Evolutionary conservation across 1,140 invertebrate species (phyloP).

Genomic region (Caenorhabditis remanei): DNA sequence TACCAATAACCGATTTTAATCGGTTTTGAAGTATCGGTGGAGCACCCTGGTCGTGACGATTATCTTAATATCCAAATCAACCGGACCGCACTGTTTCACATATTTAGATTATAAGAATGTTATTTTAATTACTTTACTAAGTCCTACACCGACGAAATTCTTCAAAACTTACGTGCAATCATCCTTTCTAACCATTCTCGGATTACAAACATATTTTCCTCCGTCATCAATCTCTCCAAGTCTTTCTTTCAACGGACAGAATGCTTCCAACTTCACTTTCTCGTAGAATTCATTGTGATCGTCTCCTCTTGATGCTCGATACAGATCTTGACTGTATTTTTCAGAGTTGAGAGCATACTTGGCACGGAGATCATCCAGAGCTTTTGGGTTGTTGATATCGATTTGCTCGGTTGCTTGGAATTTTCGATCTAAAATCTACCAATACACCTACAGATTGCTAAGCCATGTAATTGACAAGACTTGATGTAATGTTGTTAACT

Average conservation of each 20-base stretch:
- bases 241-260: neutral
- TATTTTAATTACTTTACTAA: neutral
- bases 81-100: no score
- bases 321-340: neutral
- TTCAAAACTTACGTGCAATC: conserved; percentile 32
- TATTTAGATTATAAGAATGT: no score
- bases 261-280: neutral
- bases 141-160: no score
- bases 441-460: no score
- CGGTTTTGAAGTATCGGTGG: no score
- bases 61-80: no score
- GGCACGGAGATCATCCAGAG: neutral
- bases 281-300: neutral
- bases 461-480: neutral
- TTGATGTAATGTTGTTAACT: neutral
- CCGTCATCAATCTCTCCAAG: conserved; percentile 6
- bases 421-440: neutral
- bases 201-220: conserved; percentile 25
- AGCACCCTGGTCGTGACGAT: no score
- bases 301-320: neutral
- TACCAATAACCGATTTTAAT: no score
- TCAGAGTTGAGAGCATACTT: neutral
- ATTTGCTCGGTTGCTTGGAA: neutral
- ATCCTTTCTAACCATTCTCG: conserved; percentile 17
- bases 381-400: conserved; percentile 18